These are phyloP conservation scores for Mayetiola destructor DNA, from an alignment of 2,888 invertebrate species.

Conservation along the genomic window DNA sequence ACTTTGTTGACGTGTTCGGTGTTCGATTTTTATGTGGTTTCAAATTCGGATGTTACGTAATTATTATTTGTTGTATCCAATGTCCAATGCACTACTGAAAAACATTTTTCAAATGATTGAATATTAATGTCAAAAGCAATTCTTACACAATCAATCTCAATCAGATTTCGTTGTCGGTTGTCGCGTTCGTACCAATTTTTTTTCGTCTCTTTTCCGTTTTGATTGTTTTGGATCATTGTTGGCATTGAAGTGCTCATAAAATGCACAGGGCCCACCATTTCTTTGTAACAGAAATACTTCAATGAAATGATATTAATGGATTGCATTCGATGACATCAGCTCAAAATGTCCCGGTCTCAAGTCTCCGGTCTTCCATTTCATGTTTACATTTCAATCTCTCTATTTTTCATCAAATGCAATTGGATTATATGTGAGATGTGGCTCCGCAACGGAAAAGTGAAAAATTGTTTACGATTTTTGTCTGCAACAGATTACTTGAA, in stretches of 20 bases:
- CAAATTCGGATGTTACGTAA: too few relatives aligned
- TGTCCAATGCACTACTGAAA: neutral
- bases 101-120: constrained; percentile 2
- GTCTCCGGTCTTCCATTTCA: too few relatives aligned
- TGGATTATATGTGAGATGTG: neutral
- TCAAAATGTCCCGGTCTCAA: neutral
- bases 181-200: too few relatives aligned
- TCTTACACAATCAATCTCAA: constrained; percentile 8
- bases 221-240: neutral
- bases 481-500: constrained; percentile 11
- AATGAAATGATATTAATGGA: too few relatives aligned
- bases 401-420: constrained; percentile 7
- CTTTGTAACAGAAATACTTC: too few relatives aligned
- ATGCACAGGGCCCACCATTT: neutral
- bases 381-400: too few relatives aligned
- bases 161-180: neutral
- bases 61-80: neutral
- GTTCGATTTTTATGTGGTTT: too few relatives aligned
- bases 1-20: constrained; percentile 8
- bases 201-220: neutral
- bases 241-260: neutral
- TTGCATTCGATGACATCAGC: neutral
- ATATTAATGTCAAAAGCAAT: constrained; percentile 10
- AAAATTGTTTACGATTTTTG: constrained; percentile 3
- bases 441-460: neutral